Base-by-base conservation (phyloP, 2,113 vertebrate species). In the Chloebia gouldiae region DNA sequence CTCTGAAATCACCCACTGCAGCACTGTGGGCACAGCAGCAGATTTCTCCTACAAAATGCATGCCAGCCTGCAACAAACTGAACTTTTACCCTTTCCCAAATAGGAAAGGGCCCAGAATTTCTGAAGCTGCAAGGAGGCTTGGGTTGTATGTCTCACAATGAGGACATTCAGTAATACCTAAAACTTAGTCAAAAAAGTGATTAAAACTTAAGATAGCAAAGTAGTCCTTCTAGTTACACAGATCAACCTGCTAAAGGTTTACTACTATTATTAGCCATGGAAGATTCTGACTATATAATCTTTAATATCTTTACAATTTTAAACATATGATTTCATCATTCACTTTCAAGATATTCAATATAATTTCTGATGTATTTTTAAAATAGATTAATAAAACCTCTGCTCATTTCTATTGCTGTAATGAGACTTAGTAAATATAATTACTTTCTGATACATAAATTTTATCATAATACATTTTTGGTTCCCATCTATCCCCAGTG, bases 71-170 rank as follows among this genome's bases (percentile, higher is more conserved):
- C 59, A 88, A 86, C 35, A 94, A 96, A 93, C 60, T 94, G 56
- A 60, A 79, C 81, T 95, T 97, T 69, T 98, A 98, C 72, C 98
- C 98, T 20, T 98, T 99, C 86, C 98, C 98, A 10, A 98, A 94
- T 64, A 98, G 95, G 85, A 98, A 98, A 87, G 88, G 83, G 25
- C 98, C 95, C 3, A 98, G 94, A 85, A 98, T 98, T 87, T 98
- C 98, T 7, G 98, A 98, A 94, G 97, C 98, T 4, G 98, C 98
- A 81, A 96, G 94, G 66, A 98, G 42, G 56, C 98, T 99, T 59
- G 98, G 98, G 7, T 95, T 98, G 31, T 98, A 98, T 10, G 97
- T 97, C 44, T 97, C 97, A 53, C 93, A 90, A 39, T 98, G 81
- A 97, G 76, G 79, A 70, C 31, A 53, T 39, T 54, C 59, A 17